Evolutionary conservation across 2,113 vertebrate species (phyloP).

Genomic region (Phaethon lepturus): DNA sequence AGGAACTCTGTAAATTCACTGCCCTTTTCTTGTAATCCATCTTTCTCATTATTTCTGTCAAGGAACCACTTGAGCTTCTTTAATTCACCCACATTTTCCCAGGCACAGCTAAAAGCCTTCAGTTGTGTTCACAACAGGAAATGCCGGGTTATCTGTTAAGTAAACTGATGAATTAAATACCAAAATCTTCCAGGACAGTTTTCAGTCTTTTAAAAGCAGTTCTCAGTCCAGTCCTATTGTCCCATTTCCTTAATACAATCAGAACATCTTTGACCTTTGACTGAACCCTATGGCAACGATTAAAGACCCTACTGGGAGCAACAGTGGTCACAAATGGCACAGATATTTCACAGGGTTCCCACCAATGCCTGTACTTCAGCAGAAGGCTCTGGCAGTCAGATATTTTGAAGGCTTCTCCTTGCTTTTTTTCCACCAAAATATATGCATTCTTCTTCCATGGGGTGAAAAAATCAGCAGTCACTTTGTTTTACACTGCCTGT

Average conservation of each 20-base stretch:
- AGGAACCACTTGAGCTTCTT: constrained; percentile 23
- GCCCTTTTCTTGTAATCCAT: background rate
- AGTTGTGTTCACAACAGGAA: background rate
- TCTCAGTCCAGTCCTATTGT: background rate
- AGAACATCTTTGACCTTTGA: background rate
- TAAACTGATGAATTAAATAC: constrained; percentile 1
- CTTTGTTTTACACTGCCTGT: background rate
- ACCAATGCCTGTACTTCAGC: background rate
- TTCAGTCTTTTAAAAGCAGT: background rate
- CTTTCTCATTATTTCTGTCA: background rate
- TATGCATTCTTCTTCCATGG: background rate
- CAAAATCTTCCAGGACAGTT: background rate
- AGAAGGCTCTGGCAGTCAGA: background rate
- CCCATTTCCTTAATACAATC: background rate
- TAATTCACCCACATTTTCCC: constrained; percentile 3
- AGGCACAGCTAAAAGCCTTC: constrained; percentile 18
- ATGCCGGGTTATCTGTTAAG: constrained; percentile 11
- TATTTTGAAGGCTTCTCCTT: background rate
- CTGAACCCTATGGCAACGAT: background rate
- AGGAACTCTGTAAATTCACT: background rate
- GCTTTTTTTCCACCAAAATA: background rate
- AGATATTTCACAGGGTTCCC: background rate
- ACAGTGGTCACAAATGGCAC: background rate
- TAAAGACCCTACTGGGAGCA: background rate
- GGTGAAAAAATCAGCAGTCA: background rate